These are phyloP conservation scores for Drosophila ustulata DNA, from an alignment of 2,888 invertebrate species.

Conservation along the genomic window DNA sequence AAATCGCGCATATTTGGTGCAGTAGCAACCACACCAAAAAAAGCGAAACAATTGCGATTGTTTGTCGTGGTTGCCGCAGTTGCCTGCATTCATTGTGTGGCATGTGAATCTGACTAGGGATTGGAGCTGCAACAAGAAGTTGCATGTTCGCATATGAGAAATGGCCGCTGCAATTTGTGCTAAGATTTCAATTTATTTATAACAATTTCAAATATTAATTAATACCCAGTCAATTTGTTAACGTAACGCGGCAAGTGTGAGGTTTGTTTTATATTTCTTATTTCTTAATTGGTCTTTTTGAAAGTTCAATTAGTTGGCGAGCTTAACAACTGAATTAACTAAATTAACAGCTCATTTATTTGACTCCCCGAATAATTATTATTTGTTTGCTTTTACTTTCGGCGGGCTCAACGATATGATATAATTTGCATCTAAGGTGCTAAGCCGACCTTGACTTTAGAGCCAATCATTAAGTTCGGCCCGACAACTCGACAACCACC, in stretches of 20 bases:
- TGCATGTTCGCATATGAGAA: conserved; percentile 40
- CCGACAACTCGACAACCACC: neutral
- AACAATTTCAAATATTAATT: conserved; percentile 43
- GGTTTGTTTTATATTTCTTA: conserved; percentile 8
- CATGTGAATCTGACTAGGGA: conserved; percentile 52
- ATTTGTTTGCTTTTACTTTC: conserved; percentile 67
- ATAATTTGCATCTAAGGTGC: conserved; percentile 24
- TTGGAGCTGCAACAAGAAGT: conserved; percentile 17
- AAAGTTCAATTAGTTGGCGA: conserved; percentile 55
- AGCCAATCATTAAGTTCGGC: neutral
- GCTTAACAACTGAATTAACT: conserved; percentile 57
- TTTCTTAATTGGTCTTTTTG: conserved; percentile 44
- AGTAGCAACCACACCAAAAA: conserved; percentile 29
- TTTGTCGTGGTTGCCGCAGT: conserved; percentile 31
- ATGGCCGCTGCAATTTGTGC: conserved; percentile 27
- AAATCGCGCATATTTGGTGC: conserved; percentile 68
- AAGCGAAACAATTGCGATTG: conserved; percentile 69
- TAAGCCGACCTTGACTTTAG: conserved; percentile 55
- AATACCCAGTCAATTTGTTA: conserved; percentile 36
- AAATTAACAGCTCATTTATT: conserved; percentile 50
- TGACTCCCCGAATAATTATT: conserved; percentile 27
- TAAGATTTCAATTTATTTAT: conserved; percentile 56
- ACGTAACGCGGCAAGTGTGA: conserved; percentile 25
- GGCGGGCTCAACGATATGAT: conserved; percentile 3
- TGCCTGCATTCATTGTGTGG: conserved; percentile 61